Conservation (phyloP, 2,888 invertebrate species). For the Thumatha senex region DNA sequence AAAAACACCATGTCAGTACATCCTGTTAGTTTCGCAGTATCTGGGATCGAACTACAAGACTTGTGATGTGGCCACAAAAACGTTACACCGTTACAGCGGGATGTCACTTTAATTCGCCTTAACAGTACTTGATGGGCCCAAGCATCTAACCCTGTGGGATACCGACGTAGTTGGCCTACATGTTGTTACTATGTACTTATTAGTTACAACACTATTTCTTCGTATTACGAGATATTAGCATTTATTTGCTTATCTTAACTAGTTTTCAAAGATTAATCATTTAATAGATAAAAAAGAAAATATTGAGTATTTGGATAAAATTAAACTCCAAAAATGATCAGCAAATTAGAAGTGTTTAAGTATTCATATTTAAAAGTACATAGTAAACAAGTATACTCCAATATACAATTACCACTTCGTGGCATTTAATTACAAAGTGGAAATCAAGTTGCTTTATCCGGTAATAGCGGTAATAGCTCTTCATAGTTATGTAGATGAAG, state of each 20-base stretch:
- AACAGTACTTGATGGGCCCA: conserved; percentile 65
- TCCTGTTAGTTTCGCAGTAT: conserved; percentile 46
- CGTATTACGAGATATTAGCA: not conserved
- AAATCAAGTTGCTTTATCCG: conserved; percentile 2
- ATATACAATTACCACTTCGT: not conserved
- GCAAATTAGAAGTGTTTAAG: not conserved
- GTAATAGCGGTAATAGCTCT: not conserved
- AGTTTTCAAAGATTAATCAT: too few species aligned
- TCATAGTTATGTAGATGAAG: not conserved
- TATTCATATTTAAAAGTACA: not conserved
- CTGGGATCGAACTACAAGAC: conserved; percentile 33
- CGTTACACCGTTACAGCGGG: conserved; percentile 51
- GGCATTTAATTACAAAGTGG: not conserved
- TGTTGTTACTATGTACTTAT: not conserved
- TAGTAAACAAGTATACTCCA: not conserved
- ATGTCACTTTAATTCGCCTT: conserved; percentile 69
- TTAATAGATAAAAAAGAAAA: not conserved
- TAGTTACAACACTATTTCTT: not conserved
- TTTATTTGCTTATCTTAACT: not conserved
- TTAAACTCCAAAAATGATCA: not conserved
- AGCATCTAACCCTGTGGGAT: conserved; percentile 41
- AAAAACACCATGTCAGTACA: conserved; percentile 27
- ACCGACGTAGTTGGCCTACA: conserved; percentile 25
- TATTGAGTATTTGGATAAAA: too few species aligned
- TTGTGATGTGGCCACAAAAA: conserved; percentile 38